Percentiles rank a stretch among this genome's conserved stretches.
phyloP scores from a whole-genome alignment of 1,140 invertebrate genomes.

The Agrilus planipennis region DNA sequence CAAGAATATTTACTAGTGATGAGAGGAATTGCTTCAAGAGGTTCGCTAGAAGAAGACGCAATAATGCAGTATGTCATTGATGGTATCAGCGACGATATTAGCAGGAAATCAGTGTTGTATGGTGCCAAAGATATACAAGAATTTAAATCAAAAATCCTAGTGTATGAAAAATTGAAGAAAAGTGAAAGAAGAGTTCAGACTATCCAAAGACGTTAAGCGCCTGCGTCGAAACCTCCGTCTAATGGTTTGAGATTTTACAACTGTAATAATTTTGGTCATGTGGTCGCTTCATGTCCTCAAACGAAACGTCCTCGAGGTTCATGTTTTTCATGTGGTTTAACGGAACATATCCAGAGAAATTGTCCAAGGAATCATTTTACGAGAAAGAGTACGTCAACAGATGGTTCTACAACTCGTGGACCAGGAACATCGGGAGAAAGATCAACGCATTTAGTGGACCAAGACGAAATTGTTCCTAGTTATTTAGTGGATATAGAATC shows the following conservation, averaged over 20 bases:
- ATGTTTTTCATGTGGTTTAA: conserved; percentile 7
- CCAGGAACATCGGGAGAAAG: conserved; percentile 4
- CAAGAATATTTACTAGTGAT: conserved; percentile 30
- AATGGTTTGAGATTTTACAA: conserved; percentile 8
- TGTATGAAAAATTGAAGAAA: not conserved
- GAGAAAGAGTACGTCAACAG: too few relatives aligned
- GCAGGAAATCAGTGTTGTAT: conserved; percentile 13
- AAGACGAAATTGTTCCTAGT: not conserved
- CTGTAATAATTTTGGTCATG: conserved; percentile 6
- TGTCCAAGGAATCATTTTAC: too few relatives aligned
- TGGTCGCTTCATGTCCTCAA: conserved; percentile 3
- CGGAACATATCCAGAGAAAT: not conserved
- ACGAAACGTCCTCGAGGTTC: conserved; percentile 9
- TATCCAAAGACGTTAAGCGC: too few relatives aligned
- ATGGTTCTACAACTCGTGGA: not conserved
- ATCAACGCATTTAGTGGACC: not conserved
- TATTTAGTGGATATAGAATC: not conserved
- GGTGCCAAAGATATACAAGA: conserved; percentile 10
- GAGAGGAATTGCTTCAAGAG: conserved; percentile 23
- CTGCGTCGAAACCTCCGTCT: too few relatives aligned
- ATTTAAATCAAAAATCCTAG: conserved; percentile 13
- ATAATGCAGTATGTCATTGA: conserved; percentile 18
- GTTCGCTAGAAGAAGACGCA: conserved; percentile 18
- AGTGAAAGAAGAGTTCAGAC: too few relatives aligned
- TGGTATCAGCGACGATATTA: conserved; percentile 11